Base-by-base conservation (phyloP, 2,113 vertebrate genomes). In the Tiliqua scincoides region DNA sequence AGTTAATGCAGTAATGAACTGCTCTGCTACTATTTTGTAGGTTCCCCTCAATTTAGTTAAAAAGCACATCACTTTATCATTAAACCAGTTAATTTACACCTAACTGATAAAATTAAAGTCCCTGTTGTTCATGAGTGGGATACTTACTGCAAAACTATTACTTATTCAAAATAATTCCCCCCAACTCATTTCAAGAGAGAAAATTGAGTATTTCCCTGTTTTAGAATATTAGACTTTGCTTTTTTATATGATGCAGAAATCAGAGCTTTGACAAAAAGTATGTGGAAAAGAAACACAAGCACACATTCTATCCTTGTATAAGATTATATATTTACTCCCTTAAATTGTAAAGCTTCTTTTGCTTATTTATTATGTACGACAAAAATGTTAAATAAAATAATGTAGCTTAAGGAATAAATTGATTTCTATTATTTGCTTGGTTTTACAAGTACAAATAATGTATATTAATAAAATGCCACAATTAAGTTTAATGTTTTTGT, bases 281-380 rank as follows among this genome's bases (percentile, higher is more conserved):
- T 87, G 85, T 79, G 73, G 85, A 88, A 89, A 88, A 77, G 88
- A 30, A 76, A 88, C 9, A 48, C 35, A 35, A 89, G 85, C 65
- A 52, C 86, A 0, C 85, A 79, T 79, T 79, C 90, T 94, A 91
- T 93, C 68, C 94, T 90, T 86, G 91, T 89, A 95, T 93, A 93
- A 89, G 95, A 92, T 93, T 91, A 93, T 87, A 65, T 95, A 95
- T 93, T 92, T 94, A 96, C 91, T 91, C 93, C 92, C 93, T 85
- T 88, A 89, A 89, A 94, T 90, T 93, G 93, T 95, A 96, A 94
- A 96, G 90, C 91, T 91, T 91, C 65, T 94, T 92, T 95, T 95
- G 93, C 93, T 94, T 96, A 97, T 97, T 97, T 96, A 97, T 97
- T 96, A 95, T 95, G 91, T 95, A 93, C 94, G 95, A 94, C 84